Percentiles rank a stretch among this genome's conserved stretches.
These are phyloP conservation scores for Antrozous pallidus DNA, from an alignment of 2,797 vertebrate species.

Conservation along the genomic window DNA sequence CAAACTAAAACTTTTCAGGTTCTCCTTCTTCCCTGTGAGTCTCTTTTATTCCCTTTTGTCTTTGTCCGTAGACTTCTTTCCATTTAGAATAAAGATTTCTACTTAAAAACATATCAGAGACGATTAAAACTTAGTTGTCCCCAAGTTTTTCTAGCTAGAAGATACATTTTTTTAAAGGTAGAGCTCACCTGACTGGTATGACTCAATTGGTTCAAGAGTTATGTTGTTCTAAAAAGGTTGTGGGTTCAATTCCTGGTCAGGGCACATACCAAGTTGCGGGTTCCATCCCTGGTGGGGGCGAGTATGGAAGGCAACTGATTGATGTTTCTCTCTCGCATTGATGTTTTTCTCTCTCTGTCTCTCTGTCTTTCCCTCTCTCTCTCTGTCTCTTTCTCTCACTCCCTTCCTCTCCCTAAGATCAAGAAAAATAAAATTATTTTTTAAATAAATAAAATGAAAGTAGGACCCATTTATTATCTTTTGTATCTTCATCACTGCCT, in stretches of 20 bases:
- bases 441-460: background rate
- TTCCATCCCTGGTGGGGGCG: background rate
- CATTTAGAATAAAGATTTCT: background rate
- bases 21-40: background rate
- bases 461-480: background rate
- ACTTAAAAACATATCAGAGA: background rate
- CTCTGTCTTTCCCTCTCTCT: background rate
- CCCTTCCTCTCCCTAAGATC: background rate
- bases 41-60: background rate
- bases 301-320: background rate
- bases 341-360: background rate
- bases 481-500: background rate
- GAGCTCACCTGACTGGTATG: background rate
- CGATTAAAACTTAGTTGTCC: background rate
- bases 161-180: background rate
- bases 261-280: background rate
- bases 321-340: background rate
- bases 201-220: background rate
- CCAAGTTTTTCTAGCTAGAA: background rate
- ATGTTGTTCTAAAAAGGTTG: background rate
- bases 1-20: background rate
- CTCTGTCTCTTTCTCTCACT: background rate
- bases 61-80: background rate
- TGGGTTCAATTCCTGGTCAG: background rate
- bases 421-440: background rate